phyloP scores from a whole-genome alignment of 2,797 vertebrate genomes.

The Hemibagrus guttatus region DNA sequence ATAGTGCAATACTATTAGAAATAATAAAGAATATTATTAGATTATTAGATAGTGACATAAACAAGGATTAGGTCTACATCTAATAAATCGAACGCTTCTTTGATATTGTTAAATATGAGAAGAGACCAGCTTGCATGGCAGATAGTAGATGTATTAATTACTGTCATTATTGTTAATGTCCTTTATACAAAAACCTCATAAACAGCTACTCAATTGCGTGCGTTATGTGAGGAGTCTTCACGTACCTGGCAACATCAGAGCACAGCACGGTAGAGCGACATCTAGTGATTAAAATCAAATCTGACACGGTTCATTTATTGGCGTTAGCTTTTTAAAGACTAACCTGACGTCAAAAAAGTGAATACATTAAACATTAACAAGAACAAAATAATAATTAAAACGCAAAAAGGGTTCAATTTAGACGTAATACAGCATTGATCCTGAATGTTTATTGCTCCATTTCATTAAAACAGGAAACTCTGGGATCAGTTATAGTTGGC shows the following conservation, averaged over 20 bases:
- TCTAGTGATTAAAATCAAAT: not conserved
- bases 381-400: no score
- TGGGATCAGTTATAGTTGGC: not conserved
- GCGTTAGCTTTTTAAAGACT: not conserved
- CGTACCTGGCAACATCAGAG: not conserved
- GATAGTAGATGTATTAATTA: not conserved
- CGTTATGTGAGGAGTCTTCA: accelerated
- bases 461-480: not conserved
- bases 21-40: not conserved
- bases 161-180: not conserved
- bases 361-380: no score
- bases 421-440: not conserved
- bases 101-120: not conserved
- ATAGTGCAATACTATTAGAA: not conserved
- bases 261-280: not conserved
- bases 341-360: not conserved
- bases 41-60: not conserved
- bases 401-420: not conserved
- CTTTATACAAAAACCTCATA: not conserved
- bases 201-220: not conserved
- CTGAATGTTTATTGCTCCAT: not conserved
- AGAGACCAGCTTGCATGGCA: not conserved
- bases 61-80: not conserved
- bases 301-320: not conserved
- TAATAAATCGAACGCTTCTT: not conserved